Evolutionary conservation across 2,888 invertebrate species (phyloP).

Genomic region (Zaprionus obscuricornis): DNA sequence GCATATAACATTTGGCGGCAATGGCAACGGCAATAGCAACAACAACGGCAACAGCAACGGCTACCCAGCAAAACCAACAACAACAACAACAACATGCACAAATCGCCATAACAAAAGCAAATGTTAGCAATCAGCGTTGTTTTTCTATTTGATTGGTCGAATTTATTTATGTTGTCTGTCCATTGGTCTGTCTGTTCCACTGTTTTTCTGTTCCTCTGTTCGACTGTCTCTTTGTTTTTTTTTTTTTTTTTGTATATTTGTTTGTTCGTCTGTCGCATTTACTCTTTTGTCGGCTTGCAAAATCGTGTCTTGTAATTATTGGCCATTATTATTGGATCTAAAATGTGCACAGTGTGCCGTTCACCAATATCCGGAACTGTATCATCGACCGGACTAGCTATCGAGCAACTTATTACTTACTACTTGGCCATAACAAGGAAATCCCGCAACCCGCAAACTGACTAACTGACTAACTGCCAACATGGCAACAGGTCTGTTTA

Average conservation of each 20-base stretch:
- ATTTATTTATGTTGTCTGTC: slow-evolving; percentile 50
- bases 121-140: slow-evolving; percentile 39
- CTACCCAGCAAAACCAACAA: slow-evolving; percentile 19
- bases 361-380: slow-evolving; percentile 71
- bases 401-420: too few species aligned
- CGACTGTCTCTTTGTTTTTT: slow-evolving; percentile 17
- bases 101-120: slow-evolving; percentile 35
- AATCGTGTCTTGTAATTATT: slow-evolving; percentile 76
- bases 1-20: slow-evolving; percentile 24
- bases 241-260: too few species aligned
- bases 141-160: slow-evolving; percentile 64
- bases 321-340: slow-evolving; percentile 70
- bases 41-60: slow-evolving; percentile 19
- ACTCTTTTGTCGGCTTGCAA: slow-evolving; percentile 59
- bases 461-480: not conserved
- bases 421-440: slow-evolving; percentile 52
- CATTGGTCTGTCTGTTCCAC: slow-evolving; percentile 11
- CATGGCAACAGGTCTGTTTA: slow-evolving; percentile 24
- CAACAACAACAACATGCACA: slow-evolving; percentile 16
- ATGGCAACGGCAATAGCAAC: slow-evolving; percentile 14
- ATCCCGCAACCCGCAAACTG: slow-evolving; percentile 27
- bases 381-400: slow-evolving; percentile 28
- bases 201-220: slow-evolving; percentile 4
- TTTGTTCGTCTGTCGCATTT: slow-evolving; percentile 19
- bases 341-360: slow-evolving; percentile 44